Base-by-base conservation (phyloP, 2,888 invertebrate genomes). In the Muschampia plurimacula region DNA sequence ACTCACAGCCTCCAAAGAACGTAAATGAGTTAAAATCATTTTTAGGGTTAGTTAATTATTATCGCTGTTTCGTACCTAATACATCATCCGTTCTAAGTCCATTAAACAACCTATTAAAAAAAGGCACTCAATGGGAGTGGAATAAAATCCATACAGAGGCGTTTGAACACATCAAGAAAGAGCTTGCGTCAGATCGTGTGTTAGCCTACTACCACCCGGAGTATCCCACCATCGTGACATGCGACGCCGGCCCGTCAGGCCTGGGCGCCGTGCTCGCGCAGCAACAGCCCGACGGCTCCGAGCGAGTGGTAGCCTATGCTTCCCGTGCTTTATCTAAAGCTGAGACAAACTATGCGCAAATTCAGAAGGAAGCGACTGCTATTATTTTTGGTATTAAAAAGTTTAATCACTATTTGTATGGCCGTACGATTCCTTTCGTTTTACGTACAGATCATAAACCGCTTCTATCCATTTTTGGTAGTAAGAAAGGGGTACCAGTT, bases 51-150 rank as follows among this genome's bases (percentile, higher is more conserved):
- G 22, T 64, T 64, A n/a, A 36, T 32, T 44, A 44, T 55, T 22
- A 15, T 32, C 59, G 59, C 32, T 59, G 59, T 59, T 59, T 59
- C 59, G 59, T 59, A 59, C 59, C 59, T 28, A 59, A 59, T 59
- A 59, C 59, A 10, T 59, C 59, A 32, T 59, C 59, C 28, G 59
- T 59, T 49, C n/a, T 49, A 7, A 49, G n/a, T n/a, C 49, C 49
- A n/a, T n/a, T 49, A 49, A 49, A 49, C n/a, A n/a, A 49, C 7
- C 5, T 49, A 49, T 49, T 49, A 49, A 49, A 49, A 49, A 49
- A 49, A 15, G 49, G n/a, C 15, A 7, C n/a, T n/a, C n/a, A 49
- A 49, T 49, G 49, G 49, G 49, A 49, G 49, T 49, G 49, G n/a
- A 49, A 49, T n/a, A 49, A n/a, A 49, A 49, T 7, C 8, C 49